These are phyloP conservation scores for Garrulus glandarius DNA, from an alignment of 2,797 vertebrate species.

Conservation along the genomic window DNA sequence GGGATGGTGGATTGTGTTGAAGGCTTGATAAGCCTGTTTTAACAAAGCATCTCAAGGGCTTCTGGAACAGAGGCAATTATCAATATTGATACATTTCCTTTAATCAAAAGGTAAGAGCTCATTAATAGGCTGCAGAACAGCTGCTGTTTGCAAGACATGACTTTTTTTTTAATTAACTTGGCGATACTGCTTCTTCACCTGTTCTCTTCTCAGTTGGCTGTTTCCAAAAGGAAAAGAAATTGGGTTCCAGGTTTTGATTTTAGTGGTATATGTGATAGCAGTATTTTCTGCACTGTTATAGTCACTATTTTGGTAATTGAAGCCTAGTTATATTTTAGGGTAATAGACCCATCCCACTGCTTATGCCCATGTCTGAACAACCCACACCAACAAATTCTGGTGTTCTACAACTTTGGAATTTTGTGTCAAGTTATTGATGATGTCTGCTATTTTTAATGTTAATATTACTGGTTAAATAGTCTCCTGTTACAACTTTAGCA, in stretches of 20 bases:
- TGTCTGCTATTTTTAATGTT: not conserved
- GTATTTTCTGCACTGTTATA: not conserved
- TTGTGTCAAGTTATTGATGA: not conserved
- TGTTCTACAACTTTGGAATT: not conserved
- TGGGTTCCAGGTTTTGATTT: not conserved
- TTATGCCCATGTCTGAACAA: not conserved
- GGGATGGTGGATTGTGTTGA: not conserved
- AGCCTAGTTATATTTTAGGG: not conserved
- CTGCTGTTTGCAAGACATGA: not conserved
- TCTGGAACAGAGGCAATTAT: constrained; percentile 4
- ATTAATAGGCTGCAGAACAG: constrained; percentile 9
- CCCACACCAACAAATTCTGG: not conserved
- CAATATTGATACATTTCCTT: constrained; percentile 15
- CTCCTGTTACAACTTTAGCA: not conserved
- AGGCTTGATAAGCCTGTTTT: constrained; percentile 7
- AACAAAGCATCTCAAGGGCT: constrained; percentile 31
- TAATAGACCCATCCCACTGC: not conserved
- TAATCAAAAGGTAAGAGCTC: not conserved
- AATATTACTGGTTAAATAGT: not conserved
- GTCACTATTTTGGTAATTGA: not conserved
- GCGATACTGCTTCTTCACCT: not conserved
- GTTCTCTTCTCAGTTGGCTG: not conserved
- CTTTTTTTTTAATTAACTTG: not conserved
- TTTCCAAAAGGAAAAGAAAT: not conserved
- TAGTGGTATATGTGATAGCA: not conserved